Evolutionary conservation across 1,140 invertebrate genomes (phyloP).

Genomic region (Dreissena polymorpha): DNA sequence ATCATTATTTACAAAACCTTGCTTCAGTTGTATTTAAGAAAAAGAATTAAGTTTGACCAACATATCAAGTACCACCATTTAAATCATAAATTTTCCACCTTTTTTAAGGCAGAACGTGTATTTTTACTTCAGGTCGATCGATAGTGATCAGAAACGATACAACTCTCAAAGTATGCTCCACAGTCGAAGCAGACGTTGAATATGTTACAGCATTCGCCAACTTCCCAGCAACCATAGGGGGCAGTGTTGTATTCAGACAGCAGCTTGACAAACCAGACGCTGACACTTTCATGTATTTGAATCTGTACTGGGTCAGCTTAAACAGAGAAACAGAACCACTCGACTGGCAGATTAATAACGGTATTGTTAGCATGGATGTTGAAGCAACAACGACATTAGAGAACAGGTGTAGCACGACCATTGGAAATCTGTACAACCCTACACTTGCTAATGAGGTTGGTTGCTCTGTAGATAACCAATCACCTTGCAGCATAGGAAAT

Average conservation of each 20-base stretch:
- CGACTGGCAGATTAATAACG: constrained; percentile 53
- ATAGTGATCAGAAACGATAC: constrained; percentile 34
- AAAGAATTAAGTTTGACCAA: not conserved
- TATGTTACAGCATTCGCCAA: constrained; percentile 91
- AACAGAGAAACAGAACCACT: constrained; percentile 1
- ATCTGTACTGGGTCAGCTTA: constrained; percentile 80
- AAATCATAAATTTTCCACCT: not conserved
- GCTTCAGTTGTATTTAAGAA: not conserved
- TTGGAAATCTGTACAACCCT: constrained; percentile 67
- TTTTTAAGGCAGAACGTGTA: not conserved
- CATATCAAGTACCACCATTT: not conserved
- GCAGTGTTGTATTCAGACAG: constrained; percentile 88
- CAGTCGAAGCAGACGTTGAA: constrained; percentile 55
- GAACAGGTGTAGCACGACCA: constrained; percentile 52
- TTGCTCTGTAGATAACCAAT: constrained; percentile 75
- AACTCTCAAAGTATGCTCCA: constrained; percentile 56
- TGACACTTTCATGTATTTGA: constrained; percentile 88
- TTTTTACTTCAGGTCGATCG: constrained; percentile 52
- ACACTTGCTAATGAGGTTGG: constrained; percentile 45
- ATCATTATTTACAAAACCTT: not conserved
- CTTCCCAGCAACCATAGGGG: constrained; percentile 88
- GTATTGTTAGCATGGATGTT: constrained; percentile 31
- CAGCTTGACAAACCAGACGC: constrained; percentile 74
- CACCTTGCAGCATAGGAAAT: constrained; percentile 86
- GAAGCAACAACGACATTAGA: constrained; percentile 6